Conservation (phyloP, 2,113 vertebrate species). For the Alethe diademata region DNA sequence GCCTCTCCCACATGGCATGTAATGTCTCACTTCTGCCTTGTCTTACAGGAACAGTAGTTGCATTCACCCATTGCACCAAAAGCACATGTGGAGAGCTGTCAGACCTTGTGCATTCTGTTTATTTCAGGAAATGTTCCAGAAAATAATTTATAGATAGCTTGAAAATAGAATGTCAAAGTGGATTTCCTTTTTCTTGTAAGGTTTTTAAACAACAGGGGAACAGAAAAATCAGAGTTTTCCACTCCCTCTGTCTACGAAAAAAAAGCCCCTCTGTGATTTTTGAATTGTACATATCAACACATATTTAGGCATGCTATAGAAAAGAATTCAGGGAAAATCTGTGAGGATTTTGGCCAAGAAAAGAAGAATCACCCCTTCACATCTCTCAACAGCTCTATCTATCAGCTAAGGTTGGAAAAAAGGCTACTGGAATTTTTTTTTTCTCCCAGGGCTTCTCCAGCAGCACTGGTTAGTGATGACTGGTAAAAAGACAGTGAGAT, state of each 20-base stretch:
- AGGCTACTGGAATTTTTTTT: neutral
- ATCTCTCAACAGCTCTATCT: neutral
- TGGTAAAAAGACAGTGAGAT: neutral
- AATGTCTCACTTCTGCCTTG: slow-evolving; percentile 46
- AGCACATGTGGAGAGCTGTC: neutral
- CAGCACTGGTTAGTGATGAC: neutral
- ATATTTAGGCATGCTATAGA: neutral
- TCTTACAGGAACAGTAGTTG: slow-evolving; percentile 14
- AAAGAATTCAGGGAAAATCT: neutral
- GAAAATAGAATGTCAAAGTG: neutral
- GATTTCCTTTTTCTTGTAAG: slow-evolving; percentile 1
- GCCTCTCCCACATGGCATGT: slow-evolving; percentile 50
- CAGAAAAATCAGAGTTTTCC: neutral
- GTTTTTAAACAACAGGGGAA: neutral
- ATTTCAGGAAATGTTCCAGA: slow-evolving; percentile 9
- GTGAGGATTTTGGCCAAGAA: neutral
- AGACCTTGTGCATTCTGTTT: slow-evolving; percentile 2
- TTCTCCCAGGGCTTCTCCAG: neutral
- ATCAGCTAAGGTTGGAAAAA: neutral
- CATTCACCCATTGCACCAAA: neutral
- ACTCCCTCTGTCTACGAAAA: neutral
- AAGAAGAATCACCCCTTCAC: neutral
- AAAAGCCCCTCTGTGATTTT: neutral
- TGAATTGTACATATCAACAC: neutral
- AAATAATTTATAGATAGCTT: slow-evolving; percentile 16